Base-by-base conservation (phyloP, 2,113 vertebrate genomes). In the Oncorhynchus clarkii region DNA sequence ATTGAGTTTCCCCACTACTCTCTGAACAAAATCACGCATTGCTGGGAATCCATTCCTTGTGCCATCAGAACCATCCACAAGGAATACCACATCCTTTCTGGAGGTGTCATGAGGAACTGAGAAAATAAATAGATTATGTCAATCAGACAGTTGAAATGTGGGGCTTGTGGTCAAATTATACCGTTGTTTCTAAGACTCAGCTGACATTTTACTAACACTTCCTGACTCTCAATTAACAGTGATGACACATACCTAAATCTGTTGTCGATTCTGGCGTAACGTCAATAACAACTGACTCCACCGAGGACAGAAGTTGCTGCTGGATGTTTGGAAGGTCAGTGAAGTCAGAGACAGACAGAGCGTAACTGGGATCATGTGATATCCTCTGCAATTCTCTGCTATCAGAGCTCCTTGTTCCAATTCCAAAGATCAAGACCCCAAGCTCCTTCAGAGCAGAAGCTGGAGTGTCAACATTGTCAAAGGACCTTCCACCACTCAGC, bases 171-270 rank as follows among this genome's bases (percentile, higher is more conserved):
- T 45, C 54, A 60, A 45, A 45, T 45, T 45, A 45, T 2, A 45
- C 39, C 8, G 26, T 76, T 24, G 18, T 5, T 45, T 45, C 39
- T 45, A 45, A 45, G 39, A 11, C 8, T 45, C 39, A 45, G 39
- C 39, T 45, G 39, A 11, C 39, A 45, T 45, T 2, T 45, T 45
- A 11, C 39, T 45, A 11, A 45, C 5, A 80, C 39, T 45, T 76
- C 74, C 7, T 57, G 16, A 57, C 54, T 11, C 39, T 45, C 2
- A 11, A 57, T 57, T 14, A 20, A 57, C 54, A 57, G 54, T 71
- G 92, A 84, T 88, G 93, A 93, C 94, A 93, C 78, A 12, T 67
- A 67, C 66, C 66, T 29, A 34, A 26, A 18, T 12, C 24, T 22
- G 66, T 67, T 34, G 66, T 1, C 22, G 66, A 29, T 67, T 67